Evolutionary conservation across 2,888 invertebrate species (phyloP).

Genomic region (Petrolisthes cinctipes): DNA sequence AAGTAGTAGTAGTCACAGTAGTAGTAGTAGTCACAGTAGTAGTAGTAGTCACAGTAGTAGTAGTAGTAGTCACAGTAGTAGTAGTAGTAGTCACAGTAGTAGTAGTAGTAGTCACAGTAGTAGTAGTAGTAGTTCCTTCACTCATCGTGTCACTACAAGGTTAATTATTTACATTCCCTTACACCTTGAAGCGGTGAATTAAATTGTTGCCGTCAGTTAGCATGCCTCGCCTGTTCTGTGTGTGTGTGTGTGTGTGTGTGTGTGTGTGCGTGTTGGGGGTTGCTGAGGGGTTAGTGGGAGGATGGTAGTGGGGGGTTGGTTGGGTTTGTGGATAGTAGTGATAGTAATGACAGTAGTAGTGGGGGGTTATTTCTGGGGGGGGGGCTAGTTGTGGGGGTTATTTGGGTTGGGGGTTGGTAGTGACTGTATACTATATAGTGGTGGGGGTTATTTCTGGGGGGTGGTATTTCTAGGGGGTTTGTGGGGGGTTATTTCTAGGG

Average conservation of each 20-base stretch:
- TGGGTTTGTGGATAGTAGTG: background rate
- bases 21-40: no score
- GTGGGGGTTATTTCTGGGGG: no score
- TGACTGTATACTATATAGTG: no score
- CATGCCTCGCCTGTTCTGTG: background rate
- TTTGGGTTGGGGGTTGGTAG: no score
- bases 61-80: no score
- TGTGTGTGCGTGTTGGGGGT: background rate
- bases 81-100: background rate
- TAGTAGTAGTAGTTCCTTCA: background rate
- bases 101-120: background rate
- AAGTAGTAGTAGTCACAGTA: no score
- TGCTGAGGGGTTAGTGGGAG: background rate
- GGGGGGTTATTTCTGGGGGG: no score
- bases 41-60: no score
- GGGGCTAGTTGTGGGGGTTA: no score
- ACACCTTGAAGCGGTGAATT: background rate
- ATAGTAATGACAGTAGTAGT: background rate
- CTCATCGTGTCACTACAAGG: background rate
- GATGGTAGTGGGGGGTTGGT: background rate
- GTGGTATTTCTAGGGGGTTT: no score
- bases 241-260: background rate
- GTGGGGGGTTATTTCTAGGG: no score
- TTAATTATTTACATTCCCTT: background rate
- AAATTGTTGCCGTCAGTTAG: background rate